Conservation (phyloP, 2,797 vertebrate species). For the Phylloscopus collybita region DNA sequence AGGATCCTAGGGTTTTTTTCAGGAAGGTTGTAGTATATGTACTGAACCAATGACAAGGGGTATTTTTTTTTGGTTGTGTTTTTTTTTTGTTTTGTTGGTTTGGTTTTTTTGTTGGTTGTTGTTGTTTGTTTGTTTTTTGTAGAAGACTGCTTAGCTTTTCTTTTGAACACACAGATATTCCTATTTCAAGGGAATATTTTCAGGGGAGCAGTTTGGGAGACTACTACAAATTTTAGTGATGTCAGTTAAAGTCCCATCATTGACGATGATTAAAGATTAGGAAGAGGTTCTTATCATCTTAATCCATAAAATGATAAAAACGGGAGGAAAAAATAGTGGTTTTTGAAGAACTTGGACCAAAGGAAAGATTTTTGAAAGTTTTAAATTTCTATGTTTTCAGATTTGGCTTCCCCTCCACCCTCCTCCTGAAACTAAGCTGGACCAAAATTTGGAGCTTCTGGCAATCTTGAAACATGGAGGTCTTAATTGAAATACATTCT, state of each 20-base stretch:
- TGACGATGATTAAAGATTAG: neutral
- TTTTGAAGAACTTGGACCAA: neutral
- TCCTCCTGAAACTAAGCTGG: fast-evolving
- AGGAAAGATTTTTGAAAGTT: neutral
- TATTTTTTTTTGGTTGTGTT: too few species aligned
- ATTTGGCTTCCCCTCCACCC: fast-evolving
- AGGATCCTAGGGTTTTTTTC: neutral
- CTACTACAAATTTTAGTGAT: neutral
- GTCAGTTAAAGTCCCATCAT: neutral
- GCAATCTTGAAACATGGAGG: neutral
- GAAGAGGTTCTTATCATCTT: neutral
- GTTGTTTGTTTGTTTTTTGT: neutral
- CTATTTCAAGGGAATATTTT: neutral
- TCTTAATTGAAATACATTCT: neutral
- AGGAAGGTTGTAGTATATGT: neutral
- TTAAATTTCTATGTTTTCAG: neutral
- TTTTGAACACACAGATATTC: neutral
- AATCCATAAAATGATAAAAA: neutral
- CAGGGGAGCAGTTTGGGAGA: neutral
- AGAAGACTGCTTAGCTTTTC: neutral
- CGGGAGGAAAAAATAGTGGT: fast-evolving
- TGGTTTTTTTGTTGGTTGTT: too few species aligned
- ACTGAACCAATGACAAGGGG: neutral
- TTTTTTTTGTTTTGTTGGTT: too few species aligned
- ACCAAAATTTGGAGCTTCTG: neutral